Conservation (phyloP, 2,797 vertebrate species). For the Decapterus maruadsi region DNA sequence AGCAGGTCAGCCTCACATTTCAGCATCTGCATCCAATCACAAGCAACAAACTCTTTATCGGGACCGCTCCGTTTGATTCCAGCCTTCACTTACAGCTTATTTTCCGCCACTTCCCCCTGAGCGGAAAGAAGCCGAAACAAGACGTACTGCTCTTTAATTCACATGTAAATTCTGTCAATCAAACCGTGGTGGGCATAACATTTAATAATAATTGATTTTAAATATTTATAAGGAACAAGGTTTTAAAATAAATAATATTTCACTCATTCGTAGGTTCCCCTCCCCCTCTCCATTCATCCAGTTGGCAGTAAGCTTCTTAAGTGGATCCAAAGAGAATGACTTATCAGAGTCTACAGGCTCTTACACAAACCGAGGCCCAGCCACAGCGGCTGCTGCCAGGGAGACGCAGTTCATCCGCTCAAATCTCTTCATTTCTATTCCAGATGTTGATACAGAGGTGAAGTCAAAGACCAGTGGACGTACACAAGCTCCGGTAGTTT, state of each 20-base stretch:
- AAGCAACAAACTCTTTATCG: too few species aligned
- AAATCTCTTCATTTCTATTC: slow-evolving; percentile 12
- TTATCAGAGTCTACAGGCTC: slow-evolving; percentile 59
- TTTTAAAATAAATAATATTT: slow-evolving; percentile 49
- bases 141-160: slow-evolving; percentile 3
- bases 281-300: slow-evolving; percentile 41
- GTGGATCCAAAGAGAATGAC: slow-evolving; percentile 60
- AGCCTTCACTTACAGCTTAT: background rate
- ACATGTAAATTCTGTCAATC: slow-evolving; percentile 35
- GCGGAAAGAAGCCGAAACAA: slow-evolving; percentile 5
- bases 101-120: slow-evolving; percentile 3
- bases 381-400: slow-evolving; percentile 40
- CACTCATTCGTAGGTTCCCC: slow-evolving; percentile 43
- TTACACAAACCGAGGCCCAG: slow-evolving; percentile 49
- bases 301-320: slow-evolving; percentile 68
- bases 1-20: background rate
- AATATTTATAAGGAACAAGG: slow-evolving; percentile 48
- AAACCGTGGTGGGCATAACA: slow-evolving; percentile 14
- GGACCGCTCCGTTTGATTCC: background rate
- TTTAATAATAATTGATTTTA: slow-evolving; percentile 35
- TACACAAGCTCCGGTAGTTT: background rate
- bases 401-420: slow-evolving; percentile 46
- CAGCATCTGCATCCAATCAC: background rate
- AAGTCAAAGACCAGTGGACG: slow-evolving; percentile 11
- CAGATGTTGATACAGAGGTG: slow-evolving; percentile 12